Evolutionary conservation across 37 sponge, comb jelly and placozoan species (phyloP).

Genomic region (Geodia barretti): DNA sequence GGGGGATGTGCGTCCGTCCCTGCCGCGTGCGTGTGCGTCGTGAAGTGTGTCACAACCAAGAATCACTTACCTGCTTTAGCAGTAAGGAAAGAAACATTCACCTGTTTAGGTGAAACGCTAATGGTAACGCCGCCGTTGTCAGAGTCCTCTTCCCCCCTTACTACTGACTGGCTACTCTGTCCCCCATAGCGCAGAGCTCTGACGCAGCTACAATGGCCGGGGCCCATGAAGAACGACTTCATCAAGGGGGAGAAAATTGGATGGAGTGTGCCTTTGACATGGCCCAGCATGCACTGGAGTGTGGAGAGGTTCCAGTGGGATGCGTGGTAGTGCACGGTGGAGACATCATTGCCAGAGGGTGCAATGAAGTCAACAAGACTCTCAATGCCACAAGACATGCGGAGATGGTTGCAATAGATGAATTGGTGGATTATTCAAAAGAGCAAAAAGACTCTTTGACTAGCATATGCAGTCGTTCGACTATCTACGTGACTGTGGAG

Average conservation of each 20-base stretch:
- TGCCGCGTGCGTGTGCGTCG: neutral
- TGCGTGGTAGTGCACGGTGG: constrained; percentile 82
- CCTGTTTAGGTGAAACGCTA: too few relatives aligned
- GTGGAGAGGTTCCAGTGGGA: constrained; percentile 96
- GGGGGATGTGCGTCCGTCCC: neutral
- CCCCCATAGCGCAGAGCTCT: too few relatives aligned
- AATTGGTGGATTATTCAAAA: constrained; percentile 35
- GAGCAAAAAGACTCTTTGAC: neutral
- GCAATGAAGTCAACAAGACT: constrained; percentile 89
- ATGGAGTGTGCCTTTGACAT: constrained; percentile 80
- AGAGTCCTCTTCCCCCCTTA: too few relatives aligned
- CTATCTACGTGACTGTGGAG: constrained; percentile 96
- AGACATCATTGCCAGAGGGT: constrained; percentile 67
- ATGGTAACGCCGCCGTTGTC: too few relatives aligned
- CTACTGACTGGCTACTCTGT: neutral
- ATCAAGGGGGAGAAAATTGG: constrained; percentile 31
- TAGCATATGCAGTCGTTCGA: constrained; percentile 20
- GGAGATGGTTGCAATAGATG: constrained; percentile 90
- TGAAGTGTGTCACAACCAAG: too few relatives aligned
- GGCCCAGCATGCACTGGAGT: constrained; percentile 74
- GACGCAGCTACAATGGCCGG: neutral
- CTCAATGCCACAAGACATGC: constrained; percentile 95
- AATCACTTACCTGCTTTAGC: too few relatives aligned
- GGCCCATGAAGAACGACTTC: neutral
- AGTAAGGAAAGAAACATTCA: too few relatives aligned